Conservation (phyloP, 2,888 invertebrate genomes). For the Synanthedon myopaeformis region DNA sequence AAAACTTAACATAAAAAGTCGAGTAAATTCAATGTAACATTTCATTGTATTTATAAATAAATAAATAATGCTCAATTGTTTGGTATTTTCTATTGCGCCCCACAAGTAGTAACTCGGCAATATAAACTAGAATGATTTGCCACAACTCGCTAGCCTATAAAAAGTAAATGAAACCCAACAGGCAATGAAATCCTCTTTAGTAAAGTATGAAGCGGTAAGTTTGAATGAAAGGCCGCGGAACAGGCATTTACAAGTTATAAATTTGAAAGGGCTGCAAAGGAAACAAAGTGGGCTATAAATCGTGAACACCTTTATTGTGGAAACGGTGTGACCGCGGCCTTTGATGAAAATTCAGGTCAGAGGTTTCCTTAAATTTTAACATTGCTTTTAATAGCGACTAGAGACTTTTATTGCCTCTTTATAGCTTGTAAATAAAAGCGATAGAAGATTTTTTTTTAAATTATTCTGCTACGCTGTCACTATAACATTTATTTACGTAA, state of each 20-base stretch:
- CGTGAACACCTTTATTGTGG: slow-evolving; percentile 24
- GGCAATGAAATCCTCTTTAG: not conserved
- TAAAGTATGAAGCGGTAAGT: slow-evolving; percentile 5
- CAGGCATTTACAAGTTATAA: slow-evolving; percentile 8
- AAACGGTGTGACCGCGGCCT: slow-evolving; percentile 4
- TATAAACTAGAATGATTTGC: no score
- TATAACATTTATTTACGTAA: no score
- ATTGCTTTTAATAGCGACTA: not conserved
- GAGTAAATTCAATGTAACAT: no score
- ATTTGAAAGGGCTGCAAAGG: slow-evolving; percentile 23
- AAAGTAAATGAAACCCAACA: not conserved
- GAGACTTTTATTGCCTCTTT: not conserved
- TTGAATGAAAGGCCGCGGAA: slow-evolving; percentile 6
- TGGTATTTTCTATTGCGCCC: no score
- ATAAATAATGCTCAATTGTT: no score
- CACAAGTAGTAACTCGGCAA: no score
- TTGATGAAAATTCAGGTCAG: slow-evolving; percentile 7
- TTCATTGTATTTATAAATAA: no score
- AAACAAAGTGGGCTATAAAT: slow-evolving; percentile 35
- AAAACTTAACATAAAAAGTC: no score
- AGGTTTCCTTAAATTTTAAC: slow-evolving; percentile 6
- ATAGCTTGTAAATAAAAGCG: not conserved
- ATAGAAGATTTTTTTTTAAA: no score
- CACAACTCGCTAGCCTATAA: no score
- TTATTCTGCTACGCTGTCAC: no score